Evolutionary conservation across 2,888 invertebrate species (phyloP).

Genomic region (Incurvaria masculella): DNA sequence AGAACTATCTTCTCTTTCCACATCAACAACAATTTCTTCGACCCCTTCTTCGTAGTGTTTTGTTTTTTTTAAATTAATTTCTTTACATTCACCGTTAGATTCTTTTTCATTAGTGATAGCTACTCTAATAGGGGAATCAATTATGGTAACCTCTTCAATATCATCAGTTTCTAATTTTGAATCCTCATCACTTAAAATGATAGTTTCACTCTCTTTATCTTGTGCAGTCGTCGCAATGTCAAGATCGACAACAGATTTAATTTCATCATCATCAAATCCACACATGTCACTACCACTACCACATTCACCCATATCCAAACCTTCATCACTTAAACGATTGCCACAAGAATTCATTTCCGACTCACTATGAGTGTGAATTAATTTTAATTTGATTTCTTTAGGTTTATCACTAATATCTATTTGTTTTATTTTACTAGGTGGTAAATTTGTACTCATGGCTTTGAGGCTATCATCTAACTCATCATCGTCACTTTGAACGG

Average conservation of each 20-base stretch:
- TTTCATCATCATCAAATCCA: too few species aligned
- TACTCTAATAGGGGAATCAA: too few species aligned
- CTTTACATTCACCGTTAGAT: too few species aligned
- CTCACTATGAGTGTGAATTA: neutral
- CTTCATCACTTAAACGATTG: neutral
- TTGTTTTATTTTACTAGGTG: neutral
- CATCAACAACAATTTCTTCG: neutral
- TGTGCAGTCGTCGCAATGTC: too few species aligned
- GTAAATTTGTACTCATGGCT: slow-evolving; percentile 13
- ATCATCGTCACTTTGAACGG: slow-evolving; percentile 38
- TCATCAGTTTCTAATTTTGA: neutral
- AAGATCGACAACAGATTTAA: neutral
- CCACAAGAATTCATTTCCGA: neutral
- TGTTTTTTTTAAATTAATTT: too few species aligned
- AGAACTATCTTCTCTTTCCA: neutral
- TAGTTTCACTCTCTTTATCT: too few species aligned
- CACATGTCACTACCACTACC: too few species aligned
- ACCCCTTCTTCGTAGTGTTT: neutral
- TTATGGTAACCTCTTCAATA: too few species aligned
- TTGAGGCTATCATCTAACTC: slow-evolving; percentile 43
- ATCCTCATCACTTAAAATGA: neutral
- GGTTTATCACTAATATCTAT: neutral
- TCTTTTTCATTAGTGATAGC: too few species aligned
- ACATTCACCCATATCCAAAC: neutral
- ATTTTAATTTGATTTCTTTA: neutral